Evolutionary conservation across 2,888 invertebrate species (phyloP), one percentile per base, ranked within the genome.

Genomic region (Pyrochroa serraticornis): DNA sequence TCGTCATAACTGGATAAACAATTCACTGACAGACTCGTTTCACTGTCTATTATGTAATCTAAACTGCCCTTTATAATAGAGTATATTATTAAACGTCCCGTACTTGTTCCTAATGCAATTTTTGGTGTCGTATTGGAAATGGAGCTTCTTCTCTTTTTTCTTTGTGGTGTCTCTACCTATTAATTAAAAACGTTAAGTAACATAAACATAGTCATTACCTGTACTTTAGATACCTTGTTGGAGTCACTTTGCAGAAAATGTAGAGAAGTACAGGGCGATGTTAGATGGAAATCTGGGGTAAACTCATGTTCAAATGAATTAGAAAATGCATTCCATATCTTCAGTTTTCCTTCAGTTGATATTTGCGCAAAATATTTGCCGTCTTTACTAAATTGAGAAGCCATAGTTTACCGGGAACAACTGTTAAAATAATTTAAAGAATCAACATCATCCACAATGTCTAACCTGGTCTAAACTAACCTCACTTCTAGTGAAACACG

Each of bases 311-410:
- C 91, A 30, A 95, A 81, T 43, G 85, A 82, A 74, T 87, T 91
- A 3, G 90, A 88, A 71, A 87, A 84, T 8, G 93, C 90, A 70
- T 96, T 92, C 93, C 93, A 96, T 80, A 96, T 86, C 79, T 89
- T 91, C 54, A 96, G 80, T 76, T 91, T 89, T 46, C 95, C 95
- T 75, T 95, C 93, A 43, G 83, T 81, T 67, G 88, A 85, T 69
- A 91, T 85, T 71, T 84, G 80, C 51, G 90, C 90, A 79, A 88
- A 91, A 81, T 90, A 87, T 84, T 89, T 87, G 65, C 89, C 88
- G 73, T 90, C 86, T 62, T 84, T 84, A 67, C 91, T 91, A 82
- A 91, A 92, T 66, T 85, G 85, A 64, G 83, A 82, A 68, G 82
- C 22, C 22, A 22, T 22, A n/a, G n/a, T n/a, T n/a, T n/a, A n/a